Evolutionary conservation across 2,888 invertebrate species (phyloP).

Genomic region (Cotesia congregata): DNA sequence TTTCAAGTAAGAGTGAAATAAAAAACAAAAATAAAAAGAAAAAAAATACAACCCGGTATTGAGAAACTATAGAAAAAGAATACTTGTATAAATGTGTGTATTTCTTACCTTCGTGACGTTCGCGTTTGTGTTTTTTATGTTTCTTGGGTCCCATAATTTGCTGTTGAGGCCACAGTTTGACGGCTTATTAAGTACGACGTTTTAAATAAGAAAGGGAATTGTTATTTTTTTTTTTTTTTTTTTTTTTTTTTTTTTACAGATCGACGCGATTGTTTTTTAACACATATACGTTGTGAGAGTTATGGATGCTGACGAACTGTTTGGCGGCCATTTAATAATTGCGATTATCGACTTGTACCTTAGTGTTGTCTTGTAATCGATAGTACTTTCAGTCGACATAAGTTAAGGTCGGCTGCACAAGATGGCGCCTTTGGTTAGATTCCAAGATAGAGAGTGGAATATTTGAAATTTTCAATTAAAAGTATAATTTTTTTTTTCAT

Average conservation of each 20-base stretch:
- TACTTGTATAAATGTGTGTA: conserved; percentile 5
- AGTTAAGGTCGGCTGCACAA: not conserved
- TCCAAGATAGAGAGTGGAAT: not conserved
- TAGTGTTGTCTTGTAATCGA: not conserved
- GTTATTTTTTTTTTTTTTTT: not conserved
- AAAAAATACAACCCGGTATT: conserved; percentile 27
- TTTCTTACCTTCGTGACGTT: conserved; percentile 66
- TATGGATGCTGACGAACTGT: not conserved
- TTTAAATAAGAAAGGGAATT: conserved; percentile 2
- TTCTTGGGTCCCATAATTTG: conserved; percentile 67
- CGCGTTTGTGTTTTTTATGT: conserved; percentile 69
- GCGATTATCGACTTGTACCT: not conserved
- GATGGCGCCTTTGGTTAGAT: not conserved
- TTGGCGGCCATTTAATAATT: conserved; percentile 21
- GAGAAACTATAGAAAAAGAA: conserved; percentile 1
- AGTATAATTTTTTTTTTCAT: not conserved
- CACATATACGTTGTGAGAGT: not conserved
- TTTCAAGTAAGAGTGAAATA: conserved; percentile 32
- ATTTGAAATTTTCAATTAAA: not conserved
- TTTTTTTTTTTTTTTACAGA: not conserved
- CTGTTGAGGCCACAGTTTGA: conserved; percentile 56
- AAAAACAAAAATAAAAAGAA: conserved; percentile 14
- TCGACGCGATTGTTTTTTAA: conserved; percentile 5
- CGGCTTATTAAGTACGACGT: conserved; percentile 15
- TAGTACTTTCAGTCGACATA: not conserved